Base-by-base conservation (phyloP, 2,113 vertebrate species). In the Pyxicephalus adspersus region DNA sequence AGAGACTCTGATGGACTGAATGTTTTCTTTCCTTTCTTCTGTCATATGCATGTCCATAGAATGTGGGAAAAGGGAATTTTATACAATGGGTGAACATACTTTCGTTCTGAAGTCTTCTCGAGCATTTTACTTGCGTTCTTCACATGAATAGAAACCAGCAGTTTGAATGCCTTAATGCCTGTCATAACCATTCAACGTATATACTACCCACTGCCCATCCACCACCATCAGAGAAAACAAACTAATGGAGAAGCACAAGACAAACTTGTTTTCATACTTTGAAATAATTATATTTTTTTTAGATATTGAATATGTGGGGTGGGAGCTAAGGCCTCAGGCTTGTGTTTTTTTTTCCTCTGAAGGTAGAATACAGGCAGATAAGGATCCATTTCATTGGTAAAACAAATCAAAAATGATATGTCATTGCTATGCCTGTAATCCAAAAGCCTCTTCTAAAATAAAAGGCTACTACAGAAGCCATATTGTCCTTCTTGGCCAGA, bases 131-230 rank as follows among this genome's bases (percentile, higher is more conserved):
- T 91, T 94, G 92, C 93, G 91, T 96, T 93, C 94, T 94, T 94
- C 95, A 95, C 95, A 91, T 95, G 94, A 97, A 96, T 96, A 95
- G 95, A 96, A 97, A 98, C 96, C 96, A 98, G 96, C 96, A 97
- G 95, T 96, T 95, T 96, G 95, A 95, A 98, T 98, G 96, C 96
- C 96, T 98, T 98, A 98, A 97, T 98, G 96, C 96, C 97, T 96
- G 93, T 94, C 95, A 96, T 96, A 94, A 90, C 94, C 94, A 95
- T 96, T 95, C 95, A 95, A 96, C 93, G 88, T 95, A 95, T 95
- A 96, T 95, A 94, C 94, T 96, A 95, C 94, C 90, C 95, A 94
- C 93, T 94, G 92, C 94, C 94, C 94, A 88, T 94, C 94, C 38
- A 96, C 94, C 94, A 94, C 94, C 93, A 95, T 95, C 96, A 89